A percentile compares a stretch with the other conserved stretches of the same genome.
phyloP scores from a whole-genome alignment of 2,888 invertebrate genomes.

The Glyphotaelius pellucidus region DNA sequence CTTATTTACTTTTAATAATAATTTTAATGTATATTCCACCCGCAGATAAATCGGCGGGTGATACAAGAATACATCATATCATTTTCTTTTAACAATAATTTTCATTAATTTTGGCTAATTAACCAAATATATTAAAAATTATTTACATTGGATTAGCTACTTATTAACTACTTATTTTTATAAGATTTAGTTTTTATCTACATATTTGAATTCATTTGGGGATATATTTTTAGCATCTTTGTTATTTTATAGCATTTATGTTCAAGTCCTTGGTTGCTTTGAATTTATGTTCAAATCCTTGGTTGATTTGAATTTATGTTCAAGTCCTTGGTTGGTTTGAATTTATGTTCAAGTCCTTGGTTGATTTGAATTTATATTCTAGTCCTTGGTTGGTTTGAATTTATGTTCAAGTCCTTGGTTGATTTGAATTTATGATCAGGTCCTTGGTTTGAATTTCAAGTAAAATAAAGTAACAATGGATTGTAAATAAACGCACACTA shows the following conservation, averaged over 20 bases:
- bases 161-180: not conserved
- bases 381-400: not conserved
- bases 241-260: not conserved
- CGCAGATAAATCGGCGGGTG: conserved; percentile 67
- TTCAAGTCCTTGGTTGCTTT: not conserved
- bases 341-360: not conserved
- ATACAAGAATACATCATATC: conserved; percentile 79
- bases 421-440: no score
- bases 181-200: not conserved
- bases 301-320: not conserved
- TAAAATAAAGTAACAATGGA: not conserved
- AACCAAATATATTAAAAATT: conserved; percentile 9
- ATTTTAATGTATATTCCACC: conserved; percentile 48
- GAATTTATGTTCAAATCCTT: not conserved
- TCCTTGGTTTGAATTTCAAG: not conserved
- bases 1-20: conserved; percentile 22
- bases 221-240: not conserved
- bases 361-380: not conserved
- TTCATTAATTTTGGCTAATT: conserved; percentile 53
- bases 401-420: not conserved
- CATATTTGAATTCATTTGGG: not conserved
- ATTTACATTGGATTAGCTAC: not conserved
- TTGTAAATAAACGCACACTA: not conserved
- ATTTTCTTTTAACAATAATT: conserved; percentile 75
- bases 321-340: not conserved